phyloP scores from a whole-genome alignment of 2,888 invertebrate genomes.

The Spialia ferax region DNA sequence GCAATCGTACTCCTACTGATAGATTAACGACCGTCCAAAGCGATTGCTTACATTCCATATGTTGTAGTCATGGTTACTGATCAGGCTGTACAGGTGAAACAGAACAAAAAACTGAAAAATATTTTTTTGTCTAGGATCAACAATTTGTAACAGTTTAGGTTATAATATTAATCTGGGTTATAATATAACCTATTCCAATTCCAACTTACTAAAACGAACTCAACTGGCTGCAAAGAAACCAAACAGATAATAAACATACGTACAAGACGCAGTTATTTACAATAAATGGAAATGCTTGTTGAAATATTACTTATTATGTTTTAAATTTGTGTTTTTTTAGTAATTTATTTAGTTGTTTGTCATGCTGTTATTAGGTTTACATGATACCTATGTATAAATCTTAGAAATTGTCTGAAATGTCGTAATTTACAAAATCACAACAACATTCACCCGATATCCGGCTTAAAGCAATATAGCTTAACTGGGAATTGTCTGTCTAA shows the following conservation, averaged over 20 bases:
- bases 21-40: slow-evolving; percentile 52
- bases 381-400: not conserved
- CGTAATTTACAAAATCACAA: not conserved
- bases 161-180: too few relatives aligned
- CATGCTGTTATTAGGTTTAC: not conserved
- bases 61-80: slow-evolving; percentile 10
- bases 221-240: too few relatives aligned
- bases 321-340: too few relatives aligned
- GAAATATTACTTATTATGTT: too few relatives aligned
- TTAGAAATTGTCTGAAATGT: not conserved
- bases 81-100: not conserved
- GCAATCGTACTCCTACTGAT: slow-evolving; percentile 51
- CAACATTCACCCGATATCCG: slow-evolving; percentile 23
- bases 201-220: too few relatives aligned
- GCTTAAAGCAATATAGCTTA: slow-evolving; percentile 37
- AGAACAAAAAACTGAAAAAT: not conserved
- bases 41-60: slow-evolving; percentile 43
- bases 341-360: not conserved
- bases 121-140: too few relatives aligned
- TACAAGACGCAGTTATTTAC: too few relatives aligned
- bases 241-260: too few relatives aligned
- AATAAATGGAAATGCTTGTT: too few relatives aligned
- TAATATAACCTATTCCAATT: too few relatives aligned
- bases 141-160: too few relatives aligned
- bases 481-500: slow-evolving; percentile 38